phyloP scores from a whole-genome alignment of 2,888 invertebrate species.

The Pilophorus perplexus region DNA sequence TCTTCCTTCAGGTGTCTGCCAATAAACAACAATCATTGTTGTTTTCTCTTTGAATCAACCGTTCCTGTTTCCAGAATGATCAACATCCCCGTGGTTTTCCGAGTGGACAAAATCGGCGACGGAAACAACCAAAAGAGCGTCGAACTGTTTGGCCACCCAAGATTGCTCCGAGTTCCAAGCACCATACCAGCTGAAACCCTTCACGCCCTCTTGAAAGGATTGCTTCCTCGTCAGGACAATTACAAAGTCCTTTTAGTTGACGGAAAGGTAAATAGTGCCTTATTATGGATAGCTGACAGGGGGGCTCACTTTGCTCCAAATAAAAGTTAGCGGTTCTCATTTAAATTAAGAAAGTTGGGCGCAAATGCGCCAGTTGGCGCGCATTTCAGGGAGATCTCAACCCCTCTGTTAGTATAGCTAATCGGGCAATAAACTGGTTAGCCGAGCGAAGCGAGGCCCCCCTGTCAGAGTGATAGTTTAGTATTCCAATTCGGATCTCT shows the following conservation, averaged over 20 bases:
- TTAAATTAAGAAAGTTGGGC: too few species aligned
- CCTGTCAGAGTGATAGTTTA: too few species aligned
- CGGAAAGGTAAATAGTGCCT: slow-evolving; percentile 54
- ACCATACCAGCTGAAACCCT: slow-evolving; percentile 56
- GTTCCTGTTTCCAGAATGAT: slow-evolving; percentile 55
- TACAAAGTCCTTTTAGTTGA: slow-evolving; percentile 59
- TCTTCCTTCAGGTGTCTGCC: background rate
- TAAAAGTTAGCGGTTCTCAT: too few species aligned
- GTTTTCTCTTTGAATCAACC: background rate
- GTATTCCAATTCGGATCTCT: too few species aligned
- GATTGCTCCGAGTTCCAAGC: slow-evolving; percentile 58
- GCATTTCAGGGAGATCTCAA: too few species aligned
- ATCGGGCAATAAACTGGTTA: too few species aligned
- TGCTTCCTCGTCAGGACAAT: slow-evolving; percentile 54
- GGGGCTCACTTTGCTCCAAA: too few species aligned
- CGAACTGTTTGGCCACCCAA: slow-evolving; percentile 58
- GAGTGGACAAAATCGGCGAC: slow-evolving; percentile 56
- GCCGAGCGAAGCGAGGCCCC: too few species aligned
- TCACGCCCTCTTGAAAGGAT: slow-evolving; percentile 55
- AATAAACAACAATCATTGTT: background rate
- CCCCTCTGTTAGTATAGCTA: too few species aligned
- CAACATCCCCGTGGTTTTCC: slow-evolving; percentile 58
- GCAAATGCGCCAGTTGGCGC: too few species aligned
- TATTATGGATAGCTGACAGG: too few species aligned
- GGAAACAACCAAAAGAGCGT: slow-evolving; percentile 54